Base-by-base conservation (phyloP, 1,140 invertebrate species). In the Pseudomyrmex concolor region DNA sequence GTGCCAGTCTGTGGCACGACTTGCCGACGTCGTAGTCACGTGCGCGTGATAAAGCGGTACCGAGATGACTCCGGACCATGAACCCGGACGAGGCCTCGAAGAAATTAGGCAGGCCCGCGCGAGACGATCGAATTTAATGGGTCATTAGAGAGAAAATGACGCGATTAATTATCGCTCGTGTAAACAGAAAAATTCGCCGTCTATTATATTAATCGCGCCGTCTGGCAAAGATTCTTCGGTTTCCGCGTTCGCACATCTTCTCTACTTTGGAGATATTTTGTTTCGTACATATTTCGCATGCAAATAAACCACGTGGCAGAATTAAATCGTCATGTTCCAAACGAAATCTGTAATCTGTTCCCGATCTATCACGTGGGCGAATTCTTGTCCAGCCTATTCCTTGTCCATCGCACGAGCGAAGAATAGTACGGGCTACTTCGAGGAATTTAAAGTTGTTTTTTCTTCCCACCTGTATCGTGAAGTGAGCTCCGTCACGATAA, bases 301-400 rank as follows among this genome's bases (percentile, higher is more conserved):
- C 83, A 83, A 83, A 88, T 83, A 78, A 85, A 63, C 74, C 77
- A 62, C 83, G 76, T 72, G 60, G 3, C 72, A 43, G 57, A 25
- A 80, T 43, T 34, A 59, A 55, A 74, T 82, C 59, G 73, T 66
- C 50, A 59, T 83, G 51, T 83, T 55, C 77, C 57, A 85, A 88
- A 81, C 85, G 77, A 48, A 87, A 83, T 77, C 62, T n/a, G 25
- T 71, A 77, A 88, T 89, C 87, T 86, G 84, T 89, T 88, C 80
- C 55, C 84, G 74, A 89, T 89, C 71, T 88, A 74, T 88, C 73
- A 34, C 34, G 78, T 86, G 74, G 74, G 87, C 80, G 80, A 88
- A 17, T 84, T 74, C 88, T 87, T 72, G 59, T 87, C 62, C 12
- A 50, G 19, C 25, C 43, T 76, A 50, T 68, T 17, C 7, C 10